phyloP scores from a whole-genome alignment of 2,113 vertebrate species.

The Tor tambroides region DNA sequence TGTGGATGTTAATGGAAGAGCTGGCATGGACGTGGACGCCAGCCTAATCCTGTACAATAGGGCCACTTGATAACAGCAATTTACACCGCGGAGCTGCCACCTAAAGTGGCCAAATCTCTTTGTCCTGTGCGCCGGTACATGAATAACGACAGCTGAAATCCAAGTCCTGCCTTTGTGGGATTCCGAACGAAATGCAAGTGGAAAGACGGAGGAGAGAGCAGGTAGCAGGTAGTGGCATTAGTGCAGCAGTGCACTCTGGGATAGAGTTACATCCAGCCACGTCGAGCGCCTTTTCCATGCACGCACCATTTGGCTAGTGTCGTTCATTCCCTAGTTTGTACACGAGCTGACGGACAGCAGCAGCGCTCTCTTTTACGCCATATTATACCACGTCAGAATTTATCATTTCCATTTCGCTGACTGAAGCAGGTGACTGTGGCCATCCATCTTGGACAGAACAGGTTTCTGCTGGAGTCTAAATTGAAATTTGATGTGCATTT shows the following conservation, averaged over 20 bases:
- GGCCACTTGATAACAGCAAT: slow-evolving; percentile 54
- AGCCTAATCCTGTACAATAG: slow-evolving; percentile 65
- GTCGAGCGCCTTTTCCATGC: slow-evolving; percentile 31
- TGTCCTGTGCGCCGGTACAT: slow-evolving; percentile 28
- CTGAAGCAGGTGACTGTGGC: neutral
- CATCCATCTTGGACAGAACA: slow-evolving; percentile 32
- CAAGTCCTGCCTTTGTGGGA: slow-evolving; percentile 45
- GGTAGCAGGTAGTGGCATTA: slow-evolving; percentile 30
- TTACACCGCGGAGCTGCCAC: slow-evolving; percentile 40
- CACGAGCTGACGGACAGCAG: neutral
- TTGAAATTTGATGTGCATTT: slow-evolving; percentile 51
- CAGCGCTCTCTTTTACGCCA: neutral
- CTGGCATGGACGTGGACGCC: slow-evolving; percentile 53
- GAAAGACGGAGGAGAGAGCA: slow-evolving; percentile 7
- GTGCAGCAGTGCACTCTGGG: slow-evolving; percentile 14
- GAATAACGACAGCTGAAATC: slow-evolving; percentile 52
- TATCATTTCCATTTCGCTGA: slow-evolving; percentile 24
- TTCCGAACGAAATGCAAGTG: slow-evolving; percentile 22
- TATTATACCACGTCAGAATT: neutral
- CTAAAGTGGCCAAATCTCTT: slow-evolving; percentile 32
- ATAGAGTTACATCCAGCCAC: slow-evolving; percentile 33
- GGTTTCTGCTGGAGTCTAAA: slow-evolving; percentile 19
- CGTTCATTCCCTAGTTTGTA: slow-evolving; percentile 8
- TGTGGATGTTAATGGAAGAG: slow-evolving; percentile 56
- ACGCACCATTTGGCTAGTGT: slow-evolving; percentile 31